These are phyloP conservation scores for Platalea minor DNA, from an alignment of 2,797 vertebrate species.

Conservation along the genomic window DNA sequence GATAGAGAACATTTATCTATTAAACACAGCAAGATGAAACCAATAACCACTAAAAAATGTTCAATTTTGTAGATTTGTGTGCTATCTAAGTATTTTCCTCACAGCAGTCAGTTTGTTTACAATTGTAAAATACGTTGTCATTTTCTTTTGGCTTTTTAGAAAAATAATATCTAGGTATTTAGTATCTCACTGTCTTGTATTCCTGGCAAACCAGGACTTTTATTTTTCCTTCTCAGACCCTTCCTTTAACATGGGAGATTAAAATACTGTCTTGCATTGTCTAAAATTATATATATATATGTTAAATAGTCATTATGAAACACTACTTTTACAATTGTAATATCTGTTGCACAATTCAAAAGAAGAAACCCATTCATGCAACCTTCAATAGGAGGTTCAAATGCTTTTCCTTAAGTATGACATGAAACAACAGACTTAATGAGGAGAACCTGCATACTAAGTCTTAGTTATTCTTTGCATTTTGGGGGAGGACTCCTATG, in stretches of 20 bases:
- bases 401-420: not conserved
- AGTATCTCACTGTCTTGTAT: not conserved
- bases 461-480: not conserved
- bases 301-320: not conserved
- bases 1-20: not conserved
- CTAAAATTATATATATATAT: not conserved
- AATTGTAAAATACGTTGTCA: not conserved
- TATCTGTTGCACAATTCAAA: not conserved
- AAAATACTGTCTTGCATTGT: not conserved
- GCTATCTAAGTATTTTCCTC: not conserved
- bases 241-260: not conserved
- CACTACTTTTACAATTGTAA: not conserved
- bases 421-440: not conserved
- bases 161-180: not conserved
- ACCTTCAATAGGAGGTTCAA: not conserved
- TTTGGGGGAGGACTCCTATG: not conserved
- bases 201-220: not conserved
- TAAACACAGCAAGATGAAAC: not conserved
- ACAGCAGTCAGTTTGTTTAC: not conserved
- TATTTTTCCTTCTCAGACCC: not conserved
- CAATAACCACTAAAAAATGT: not conserved
- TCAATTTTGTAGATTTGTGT: not conserved
- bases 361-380: not conserved
- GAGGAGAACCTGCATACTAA: not conserved
- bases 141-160: not conserved